Base-by-base conservation (phyloP, 2,113 vertebrate species). In the Perca flavescens region DNA sequence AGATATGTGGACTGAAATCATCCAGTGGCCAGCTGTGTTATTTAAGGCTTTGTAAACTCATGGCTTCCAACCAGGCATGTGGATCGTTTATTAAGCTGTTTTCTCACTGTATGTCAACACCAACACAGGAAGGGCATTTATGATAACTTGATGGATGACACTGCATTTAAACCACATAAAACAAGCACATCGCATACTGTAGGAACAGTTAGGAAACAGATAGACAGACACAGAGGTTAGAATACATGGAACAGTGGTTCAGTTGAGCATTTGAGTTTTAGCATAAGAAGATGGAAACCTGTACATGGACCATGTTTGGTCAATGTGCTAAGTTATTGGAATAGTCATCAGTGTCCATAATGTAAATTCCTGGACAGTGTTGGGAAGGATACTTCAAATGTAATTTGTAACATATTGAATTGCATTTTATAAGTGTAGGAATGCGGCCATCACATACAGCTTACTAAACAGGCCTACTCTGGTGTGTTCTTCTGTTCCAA, bases 11-110 rank as follows among this genome's bases (percentile, higher is more conserved):
- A 78, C 72, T 82, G 49, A 79, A 85, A 49, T 66, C 61, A 31
- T 78, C 75, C 80, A 66, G 82, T 62, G 86, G 52, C 82, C 70
- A 71, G 56, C 74, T 16, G 70, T 34, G 83, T 82, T 88, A 89
- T 89, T 89, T 88, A 79, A 81, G 75, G 82, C 60, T 86, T 63
- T 58, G 49, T 74, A 82, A 82, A 86, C 81, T 81, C 77, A 31
- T 46, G 49, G 62, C 74, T 17, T 78, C 74, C 69, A 54, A 72
- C 50, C 57, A 77, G 62, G 69, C 64, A 74, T 64, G 81, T 54
- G 58, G 54, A 79, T 74, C 19, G 22, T 85, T 82, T 69, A 84
- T 81, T 79, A 79, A 79, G 67, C 34, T 79, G 47, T 77, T 83
- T 85, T 77, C 43, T 71, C 16, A 34, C 67, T 53, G 34, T 5